Conservation (phyloP, 2,113 vertebrate species). For the Serilophus lunatus region DNA sequence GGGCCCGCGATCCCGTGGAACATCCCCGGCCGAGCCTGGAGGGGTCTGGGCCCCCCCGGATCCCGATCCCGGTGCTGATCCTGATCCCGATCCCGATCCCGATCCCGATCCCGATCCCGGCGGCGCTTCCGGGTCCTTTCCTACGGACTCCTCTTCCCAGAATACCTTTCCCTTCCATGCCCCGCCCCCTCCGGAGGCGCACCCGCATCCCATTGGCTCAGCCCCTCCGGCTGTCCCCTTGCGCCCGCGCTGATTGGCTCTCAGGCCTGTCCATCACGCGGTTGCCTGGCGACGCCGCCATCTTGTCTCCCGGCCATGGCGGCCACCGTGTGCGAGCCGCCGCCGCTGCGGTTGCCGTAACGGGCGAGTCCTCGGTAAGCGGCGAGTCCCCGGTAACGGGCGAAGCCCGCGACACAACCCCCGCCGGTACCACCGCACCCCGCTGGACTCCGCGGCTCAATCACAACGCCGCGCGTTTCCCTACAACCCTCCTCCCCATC, state of each 20-base stretch:
- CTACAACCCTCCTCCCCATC: too few species aligned
- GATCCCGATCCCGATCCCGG: too few species aligned
- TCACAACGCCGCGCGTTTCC: too few species aligned
- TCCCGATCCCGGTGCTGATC: background rate
- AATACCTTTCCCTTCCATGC: rapidly evolving
- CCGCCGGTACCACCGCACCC: too few species aligned
- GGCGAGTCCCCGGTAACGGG: too few species aligned
- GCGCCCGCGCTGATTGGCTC: rapidly evolving
- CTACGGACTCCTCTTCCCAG: background rate
- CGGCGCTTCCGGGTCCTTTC: background rate
- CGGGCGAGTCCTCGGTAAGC: too few species aligned
- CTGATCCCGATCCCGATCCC: too few species aligned
- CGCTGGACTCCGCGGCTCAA: too few species aligned
- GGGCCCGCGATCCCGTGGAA: background rate
- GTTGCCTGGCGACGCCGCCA: background rate
- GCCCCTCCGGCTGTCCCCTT: rapidly evolving
- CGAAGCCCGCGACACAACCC: too few species aligned
- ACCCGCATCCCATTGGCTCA: rapidly evolving
- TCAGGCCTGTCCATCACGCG: rapidly evolving
- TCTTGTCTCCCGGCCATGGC: too few species aligned
- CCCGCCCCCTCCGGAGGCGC: rapidly evolving
- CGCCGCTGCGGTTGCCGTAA: too few species aligned
- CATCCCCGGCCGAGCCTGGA: background rate
- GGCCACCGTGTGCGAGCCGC: too few species aligned
- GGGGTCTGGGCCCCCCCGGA: background rate